Base-by-base conservation (phyloP, 2,797 vertebrate species). In the Percopsis omiscomaycus region DNA sequence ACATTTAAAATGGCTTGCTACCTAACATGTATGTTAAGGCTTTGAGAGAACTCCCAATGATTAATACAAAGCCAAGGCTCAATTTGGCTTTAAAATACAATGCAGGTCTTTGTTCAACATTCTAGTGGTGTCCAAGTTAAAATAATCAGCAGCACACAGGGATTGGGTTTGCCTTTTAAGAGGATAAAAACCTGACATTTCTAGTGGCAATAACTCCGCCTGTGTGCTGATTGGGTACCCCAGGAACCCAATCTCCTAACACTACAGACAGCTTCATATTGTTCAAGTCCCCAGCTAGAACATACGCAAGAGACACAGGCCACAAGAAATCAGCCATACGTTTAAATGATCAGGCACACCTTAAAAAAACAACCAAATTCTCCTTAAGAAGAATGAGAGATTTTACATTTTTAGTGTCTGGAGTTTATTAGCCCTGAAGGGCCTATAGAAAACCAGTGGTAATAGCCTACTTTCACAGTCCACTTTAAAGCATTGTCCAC, bases 361-460 rank as follows among this genome's bases (percentile, higher is more conserved):
- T 45, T 15, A 14, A 54, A 14, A 54, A 22, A 45, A 63, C 22
- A 53, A 46, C 61, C 12, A 16, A 49, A 1, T 11, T 37, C 44
- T 22, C 59, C 14, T 42, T 77, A 80, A 79, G 32, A 80, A 79
- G 32, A 64, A 27, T 73, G 50, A 16, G 69, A 16, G 14, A 67
- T 37, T 37, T 37, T 45, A 22, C 56, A 62, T 10, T 63, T 62
- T 1, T 46, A 82, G 67, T 71, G 53, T 76, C 59, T 66, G 16
- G 54, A 68, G 73, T 75, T 90, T 89, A 88, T 88, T 84, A 66
- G 32, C 65, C 65, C 69, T 52, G 64, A 81, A 59, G 63, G 66
- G 49, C 59, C 29, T 45, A 77, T 77, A 64, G 69, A 59, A 80
- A 84, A 77, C 59, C 54, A 66, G 56, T 59, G 75, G 58, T 65